Evolutionary conservation across 2,113 vertebrate genomes (phyloP).

Genomic region (Barnardius zonarius): DNA sequence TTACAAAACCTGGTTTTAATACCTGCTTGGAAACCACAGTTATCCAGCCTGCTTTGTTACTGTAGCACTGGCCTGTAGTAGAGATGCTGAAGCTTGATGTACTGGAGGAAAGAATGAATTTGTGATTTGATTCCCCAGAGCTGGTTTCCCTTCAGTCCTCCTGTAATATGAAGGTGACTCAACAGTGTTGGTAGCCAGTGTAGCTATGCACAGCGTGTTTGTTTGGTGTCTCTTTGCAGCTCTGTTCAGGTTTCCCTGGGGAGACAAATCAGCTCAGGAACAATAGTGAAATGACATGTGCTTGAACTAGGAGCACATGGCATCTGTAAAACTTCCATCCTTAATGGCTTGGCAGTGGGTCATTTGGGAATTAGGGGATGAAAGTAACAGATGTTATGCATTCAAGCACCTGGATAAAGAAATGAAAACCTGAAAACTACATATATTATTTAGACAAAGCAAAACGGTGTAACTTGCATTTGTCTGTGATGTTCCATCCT

Average conservation of each 20-base stretch:
- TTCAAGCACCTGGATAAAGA: conserved; percentile 61
- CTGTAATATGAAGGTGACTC: background rate
- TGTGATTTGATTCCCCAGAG: background rate
- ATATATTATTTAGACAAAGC: conserved; percentile 11
- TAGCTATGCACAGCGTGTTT: background rate
- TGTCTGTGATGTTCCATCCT: conserved; percentile 28
- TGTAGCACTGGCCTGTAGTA: background rate
- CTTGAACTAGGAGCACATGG: background rate
- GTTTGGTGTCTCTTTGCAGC: background rate
- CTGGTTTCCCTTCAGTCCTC: background rate
- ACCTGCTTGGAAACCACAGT: background rate
- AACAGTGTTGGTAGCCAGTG: background rate
- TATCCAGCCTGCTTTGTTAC: background rate
- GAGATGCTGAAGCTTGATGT: background rate
- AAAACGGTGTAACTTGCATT: background rate
- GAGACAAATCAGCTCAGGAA: background rate
- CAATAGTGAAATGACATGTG: background rate
- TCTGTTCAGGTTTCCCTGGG: background rate
- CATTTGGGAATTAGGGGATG: conserved; percentile 38
- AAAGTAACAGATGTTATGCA: conserved; percentile 55
- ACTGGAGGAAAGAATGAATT: background rate
- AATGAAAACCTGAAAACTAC: background rate
- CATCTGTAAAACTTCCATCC: conserved; percentile 16
- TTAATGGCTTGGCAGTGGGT: conserved; percentile 27
- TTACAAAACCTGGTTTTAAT: background rate